Base-by-base conservation (phyloP, 2,888 invertebrate species). In the Perizoma flavofasciatum region DNA sequence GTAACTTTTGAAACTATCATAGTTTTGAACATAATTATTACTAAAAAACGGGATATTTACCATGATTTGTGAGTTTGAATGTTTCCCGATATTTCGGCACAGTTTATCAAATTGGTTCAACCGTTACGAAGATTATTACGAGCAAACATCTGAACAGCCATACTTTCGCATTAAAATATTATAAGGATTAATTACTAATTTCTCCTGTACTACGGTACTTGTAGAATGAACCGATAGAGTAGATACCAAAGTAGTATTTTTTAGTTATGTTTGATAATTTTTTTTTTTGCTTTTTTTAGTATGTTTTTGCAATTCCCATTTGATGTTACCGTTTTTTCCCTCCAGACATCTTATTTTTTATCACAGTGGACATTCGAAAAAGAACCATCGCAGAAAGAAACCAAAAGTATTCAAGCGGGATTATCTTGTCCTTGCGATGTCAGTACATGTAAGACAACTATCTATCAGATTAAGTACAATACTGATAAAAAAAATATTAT, bases 381-480 rank as follows among this genome's bases (percentile, higher is more conserved):
- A 50, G 51, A 66, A 5, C 49, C 63, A 11, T 65, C 68, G 7
- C 68, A 65, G 49, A 73, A 68, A 59, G 79, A 76, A 59, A 67
- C 78, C 0, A 81, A 81, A 65, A 73, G 75, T 50, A 81, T 76
- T 51, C 77, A 79, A 56, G 63, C 67, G 6, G 70, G 62, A 9
- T 37, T 49, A 10, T 46, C 47, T 1, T 68, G 66, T 32, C 41
- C 66, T 5, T 69, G 69, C 57, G 73, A 79, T 10, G 69, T 61
- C 5, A 77, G 76, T 62, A 71, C 70, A 49, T 52, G 79, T 78
- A 74, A 67, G 51, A 53, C 43, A 41, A 39, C 0, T 62, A 60
- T 58, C 52, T 47, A 46, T 67, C 40, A 41, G 22, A 22, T 22
- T 22, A 22, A 22, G 22, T 22, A 22, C 22, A 22, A 22, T 22